Base-by-base conservation (phyloP, 2,797 vertebrate genomes). In the Discoglossus pictus region DNA sequence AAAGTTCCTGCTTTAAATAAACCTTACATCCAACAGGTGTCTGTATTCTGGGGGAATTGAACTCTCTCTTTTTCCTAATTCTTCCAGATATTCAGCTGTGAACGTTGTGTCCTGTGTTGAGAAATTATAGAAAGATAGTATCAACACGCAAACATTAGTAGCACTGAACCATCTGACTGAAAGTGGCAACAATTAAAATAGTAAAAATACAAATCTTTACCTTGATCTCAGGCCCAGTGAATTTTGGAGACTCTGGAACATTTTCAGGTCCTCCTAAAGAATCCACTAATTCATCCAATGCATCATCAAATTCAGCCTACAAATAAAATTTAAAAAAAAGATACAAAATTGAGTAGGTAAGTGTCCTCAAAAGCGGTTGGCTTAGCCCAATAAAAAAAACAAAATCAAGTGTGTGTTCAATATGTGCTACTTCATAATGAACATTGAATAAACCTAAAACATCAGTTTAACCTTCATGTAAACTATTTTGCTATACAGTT, bases 41-140 rank as follows among this genome's bases (percentile, higher is more conserved):
- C 85, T 79, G 0, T 89, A 89, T 36, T 82, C 74, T 67, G 83
- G 88, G 72, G 88, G 88, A 27, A 88, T 82, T 62, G 83, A 77
- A 27, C 66, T 52, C 67, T 86, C 88, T 44, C 82, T 74, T 76
- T 86, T 83, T 18, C 89, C 89, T 65, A 88, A 0, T 58, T 84
- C 83, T 58, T 90, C 89, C 54, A 88, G 50, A 56, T 88, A 83
- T 17, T 16, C 74, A 18, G 84, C 80, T 39, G 36, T 67, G 50
- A 84, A 25, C 31, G 78, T 72, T 40, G 75, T 75, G 59, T 89
- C 88, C 89, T 90, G 8, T 13, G 68, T 25, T n/a, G 21, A 36
- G 35, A n/a, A n/a, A n/a, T n/a, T n/a, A n/a, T n/a, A n/a, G n/a
- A n/a, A n/a, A n/a, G n/a, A n/a, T n/a, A n/a, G n/a, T n/a, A n/a